A percentile compares a stretch with the other conserved stretches of the same genome.
Conservation (phyloP, 1,140 invertebrate genomes). For the Littorina saxatilis region DNA sequence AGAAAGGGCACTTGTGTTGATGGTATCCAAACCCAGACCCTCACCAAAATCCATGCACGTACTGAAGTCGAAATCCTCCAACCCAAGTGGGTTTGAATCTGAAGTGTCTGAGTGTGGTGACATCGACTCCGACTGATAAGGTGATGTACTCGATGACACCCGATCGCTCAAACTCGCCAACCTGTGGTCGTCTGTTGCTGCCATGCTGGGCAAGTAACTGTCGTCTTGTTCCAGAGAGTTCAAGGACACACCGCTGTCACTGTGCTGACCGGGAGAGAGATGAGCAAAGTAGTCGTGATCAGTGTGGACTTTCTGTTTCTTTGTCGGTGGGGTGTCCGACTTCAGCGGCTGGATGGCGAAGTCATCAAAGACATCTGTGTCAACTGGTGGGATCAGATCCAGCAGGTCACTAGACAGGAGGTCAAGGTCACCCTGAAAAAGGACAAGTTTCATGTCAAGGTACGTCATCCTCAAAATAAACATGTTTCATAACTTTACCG, state of each 20-base stretch:
- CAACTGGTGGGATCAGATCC: slow-evolving; percentile 45
- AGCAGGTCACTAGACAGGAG: slow-evolving; percentile 51
- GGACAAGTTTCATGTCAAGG: too few relatives aligned
- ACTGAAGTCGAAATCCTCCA: slow-evolving; percentile 62
- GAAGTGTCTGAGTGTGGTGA: slow-evolving; percentile 4
- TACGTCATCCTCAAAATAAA: not conserved
- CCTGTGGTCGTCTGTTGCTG: slow-evolving; percentile 32
- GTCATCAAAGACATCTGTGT: not conserved
- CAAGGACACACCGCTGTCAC: slow-evolving; percentile 66
- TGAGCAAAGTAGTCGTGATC: slow-evolving; percentile 66
- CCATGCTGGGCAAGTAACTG: slow-evolving; percentile 47
- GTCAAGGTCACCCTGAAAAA: slow-evolving; percentile 56
- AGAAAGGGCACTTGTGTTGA: slow-evolving; percentile 13
- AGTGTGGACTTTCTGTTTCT: slow-evolving; percentile 39
- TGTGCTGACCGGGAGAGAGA: slow-evolving; percentile 55
- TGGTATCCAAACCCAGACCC: slow-evolving; percentile 11
- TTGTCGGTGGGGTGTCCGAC: not conserved
- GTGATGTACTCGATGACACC: slow-evolving; percentile 16
- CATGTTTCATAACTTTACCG: too few relatives aligned
- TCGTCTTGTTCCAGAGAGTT: slow-evolving; percentile 49
- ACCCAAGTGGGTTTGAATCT: slow-evolving; percentile 44
- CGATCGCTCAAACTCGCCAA: slow-evolving; percentile 29
- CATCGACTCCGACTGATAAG: slow-evolving; percentile 10
- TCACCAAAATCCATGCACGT: slow-evolving; percentile 49
- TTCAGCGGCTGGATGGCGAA: not conserved